Evolutionary conservation across 1,140 invertebrate genomes (phyloP).

Genomic region (Amyelois transitella): DNA sequence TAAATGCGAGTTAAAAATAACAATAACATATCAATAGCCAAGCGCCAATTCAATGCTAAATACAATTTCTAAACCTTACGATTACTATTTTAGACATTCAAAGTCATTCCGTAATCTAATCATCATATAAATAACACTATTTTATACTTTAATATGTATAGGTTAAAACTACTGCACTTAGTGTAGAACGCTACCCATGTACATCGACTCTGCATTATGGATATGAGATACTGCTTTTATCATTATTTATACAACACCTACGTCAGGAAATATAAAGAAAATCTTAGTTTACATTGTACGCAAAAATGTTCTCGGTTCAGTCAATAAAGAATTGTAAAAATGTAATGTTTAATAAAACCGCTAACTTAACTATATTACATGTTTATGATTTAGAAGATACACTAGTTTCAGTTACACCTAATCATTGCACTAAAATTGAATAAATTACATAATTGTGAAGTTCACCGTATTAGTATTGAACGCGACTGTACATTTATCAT

Average conservation of each 20-base stretch:
- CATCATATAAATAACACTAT: slow-evolving; percentile 72
- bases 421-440: slow-evolving; percentile 73
- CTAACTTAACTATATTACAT: slow-evolving; percentile 65
- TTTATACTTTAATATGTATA: slow-evolving; percentile 64
- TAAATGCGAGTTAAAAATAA: background rate
- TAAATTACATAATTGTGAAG: slow-evolving; percentile 62
- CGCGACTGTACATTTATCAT: slow-evolving; percentile 25
- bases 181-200: slow-evolving; percentile 48
- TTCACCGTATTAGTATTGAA: slow-evolving; percentile 49
- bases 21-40: slow-evolving; percentile 30
- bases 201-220: slow-evolving; percentile 47
- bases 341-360: slow-evolving; percentile 42
- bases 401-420: slow-evolving; percentile 64
- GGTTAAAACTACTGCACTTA: slow-evolving; percentile 63
- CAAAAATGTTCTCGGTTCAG: slow-evolving; percentile 49
- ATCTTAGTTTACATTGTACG: slow-evolving; percentile 51
- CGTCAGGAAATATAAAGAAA: slow-evolving; percentile 39
- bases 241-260: slow-evolving; percentile 55
- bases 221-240: slow-evolving; percentile 50
- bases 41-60: slow-evolving; percentile 50
- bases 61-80: slow-evolving; percentile 61
- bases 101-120: slow-evolving; percentile 66
- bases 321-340: slow-evolving; percentile 56
- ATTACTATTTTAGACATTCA: slow-evolving; percentile 62
- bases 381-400: slow-evolving; percentile 50